Evolutionary conservation across 2,113 vertebrate genomes (phyloP), one percentile per base, ranked within the genome.

Genomic region (Dipodomys stephensi): DNA sequence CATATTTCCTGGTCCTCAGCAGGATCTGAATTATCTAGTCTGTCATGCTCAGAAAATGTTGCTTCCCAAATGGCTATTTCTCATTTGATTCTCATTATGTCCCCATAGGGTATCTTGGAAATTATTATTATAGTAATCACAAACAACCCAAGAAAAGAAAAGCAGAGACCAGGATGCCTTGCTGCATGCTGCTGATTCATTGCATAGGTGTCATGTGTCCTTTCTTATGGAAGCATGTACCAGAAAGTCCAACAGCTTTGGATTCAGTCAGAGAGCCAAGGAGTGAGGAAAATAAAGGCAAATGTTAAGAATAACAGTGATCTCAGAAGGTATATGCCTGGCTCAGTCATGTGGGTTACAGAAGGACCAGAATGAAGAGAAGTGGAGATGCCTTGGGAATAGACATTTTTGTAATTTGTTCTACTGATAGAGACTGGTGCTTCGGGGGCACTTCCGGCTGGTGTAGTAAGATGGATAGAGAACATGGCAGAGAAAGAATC

Each of bases 81-180:
- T 88, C 71, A 81, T 64, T 65, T 53, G 81, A 39, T 57, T 81
- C 32, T 76, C 16, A 30, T n/a, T 53, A 35, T 30, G 27, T 35
- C 32, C 49, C 39, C 30, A 64, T 7, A 46, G n/a, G 25, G 65
- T 12, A 67, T 8, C 11, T 15, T 35, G 28, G 46, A 91, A 53
- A 84, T 44, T 62, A 39, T 18, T 30, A 22, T 64, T 81, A 27
- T 65, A 15, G 23, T 35, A n/a, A 68, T 5, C 7, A 73, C 19
- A 39, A 46, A 57, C 35, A 79, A 91, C 15, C 15, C 46, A 92
- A 86, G 15, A 84, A 32, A 68, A 85, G 81, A 69, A 85, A 82
- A 69, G 30, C 46, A 77, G 82, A 83, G 20, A 30, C 49, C 15
- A 53, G 44, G 64, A 0, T 86, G 88, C 44, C 53, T 64, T 19